Conservation (phyloP, 2,797 vertebrate species). For the Aselliscus stoliczkanus region DNA sequence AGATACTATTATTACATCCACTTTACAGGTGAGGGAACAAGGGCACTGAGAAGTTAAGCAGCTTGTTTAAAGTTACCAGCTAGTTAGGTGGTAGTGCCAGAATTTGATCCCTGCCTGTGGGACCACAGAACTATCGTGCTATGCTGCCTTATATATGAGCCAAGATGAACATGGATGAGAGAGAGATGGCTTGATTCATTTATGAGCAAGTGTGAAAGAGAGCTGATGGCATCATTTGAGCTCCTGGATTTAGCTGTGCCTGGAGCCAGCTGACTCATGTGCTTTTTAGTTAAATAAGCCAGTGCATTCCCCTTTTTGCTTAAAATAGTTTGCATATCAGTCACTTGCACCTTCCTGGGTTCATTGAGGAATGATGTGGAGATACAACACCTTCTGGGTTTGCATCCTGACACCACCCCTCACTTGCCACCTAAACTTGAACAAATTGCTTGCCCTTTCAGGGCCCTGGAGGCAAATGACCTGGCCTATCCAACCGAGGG, state of each 20-base stretch:
- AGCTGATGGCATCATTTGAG: background rate
- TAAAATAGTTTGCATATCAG: constrained; percentile 28
- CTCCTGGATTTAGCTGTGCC: constrained; percentile 2
- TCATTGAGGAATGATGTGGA: background rate
- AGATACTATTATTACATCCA: background rate
- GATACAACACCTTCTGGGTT: background rate
- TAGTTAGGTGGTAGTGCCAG: background rate
- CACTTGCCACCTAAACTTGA: background rate
- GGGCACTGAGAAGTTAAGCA: background rate
- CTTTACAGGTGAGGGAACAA: background rate
- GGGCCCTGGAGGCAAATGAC: background rate
- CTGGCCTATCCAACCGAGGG: background rate
- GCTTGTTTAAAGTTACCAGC: background rate
- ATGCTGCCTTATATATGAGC: background rate
- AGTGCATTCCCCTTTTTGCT: background rate
- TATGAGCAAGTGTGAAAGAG: background rate
- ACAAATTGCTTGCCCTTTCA: background rate
- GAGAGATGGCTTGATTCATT: background rate
- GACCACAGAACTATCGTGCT: background rate
- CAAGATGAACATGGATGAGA: background rate
- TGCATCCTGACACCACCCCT: background rate
- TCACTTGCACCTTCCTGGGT: background rate
- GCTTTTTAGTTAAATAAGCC: constrained; percentile 22
- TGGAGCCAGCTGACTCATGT: constrained; percentile 15
- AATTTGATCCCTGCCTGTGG: background rate